Conservation (phyloP, 1,140 invertebrate genomes). For the Stegodyphus mimosarum region DNA sequence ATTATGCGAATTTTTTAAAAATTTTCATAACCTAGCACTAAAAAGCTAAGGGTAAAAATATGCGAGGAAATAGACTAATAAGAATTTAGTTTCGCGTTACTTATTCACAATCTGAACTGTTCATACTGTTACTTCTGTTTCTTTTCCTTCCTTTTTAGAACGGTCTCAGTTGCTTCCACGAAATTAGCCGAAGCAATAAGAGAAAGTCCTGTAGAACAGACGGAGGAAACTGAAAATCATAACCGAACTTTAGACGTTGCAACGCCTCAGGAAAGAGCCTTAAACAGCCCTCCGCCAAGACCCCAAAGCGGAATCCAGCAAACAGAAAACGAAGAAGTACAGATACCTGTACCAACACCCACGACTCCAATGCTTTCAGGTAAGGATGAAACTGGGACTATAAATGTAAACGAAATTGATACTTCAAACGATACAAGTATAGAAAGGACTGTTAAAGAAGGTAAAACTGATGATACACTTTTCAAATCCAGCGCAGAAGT, state of each 20-base stretch:
- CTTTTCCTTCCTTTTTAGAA: not conserved
- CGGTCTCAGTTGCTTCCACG: slow-evolving; percentile 12
- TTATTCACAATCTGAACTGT: no score
- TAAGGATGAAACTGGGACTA: slow-evolving; percentile 14
- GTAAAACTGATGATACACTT: not conserved
- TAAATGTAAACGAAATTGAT: not conserved
- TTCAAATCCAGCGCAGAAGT: not conserved
- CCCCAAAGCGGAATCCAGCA: slow-evolving; percentile 6
- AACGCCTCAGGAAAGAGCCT: not conserved
- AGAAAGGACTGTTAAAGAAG: not conserved
- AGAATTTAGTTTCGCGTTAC: no score
- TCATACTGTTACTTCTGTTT: no score
- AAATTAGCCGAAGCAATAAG: slow-evolving; percentile 33
- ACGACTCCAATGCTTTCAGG: slow-evolving; percentile 13
- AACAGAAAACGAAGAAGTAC: not conserved
- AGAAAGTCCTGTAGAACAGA: slow-evolving; percentile 37
- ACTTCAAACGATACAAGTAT: not conserved
- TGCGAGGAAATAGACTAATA: no score
- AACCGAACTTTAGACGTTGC: slow-evolving; percentile 12
- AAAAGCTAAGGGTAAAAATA: no score
- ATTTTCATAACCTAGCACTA: no score
- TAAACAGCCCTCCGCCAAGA: slow-evolving; percentile 39
- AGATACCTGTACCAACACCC: slow-evolving; percentile 33
- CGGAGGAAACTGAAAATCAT: slow-evolving; percentile 5
- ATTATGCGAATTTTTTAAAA: no score